Evolutionary conservation across 2,113 vertebrate genomes (phyloP).

Genomic region (Guaruba guarouba): DNA sequence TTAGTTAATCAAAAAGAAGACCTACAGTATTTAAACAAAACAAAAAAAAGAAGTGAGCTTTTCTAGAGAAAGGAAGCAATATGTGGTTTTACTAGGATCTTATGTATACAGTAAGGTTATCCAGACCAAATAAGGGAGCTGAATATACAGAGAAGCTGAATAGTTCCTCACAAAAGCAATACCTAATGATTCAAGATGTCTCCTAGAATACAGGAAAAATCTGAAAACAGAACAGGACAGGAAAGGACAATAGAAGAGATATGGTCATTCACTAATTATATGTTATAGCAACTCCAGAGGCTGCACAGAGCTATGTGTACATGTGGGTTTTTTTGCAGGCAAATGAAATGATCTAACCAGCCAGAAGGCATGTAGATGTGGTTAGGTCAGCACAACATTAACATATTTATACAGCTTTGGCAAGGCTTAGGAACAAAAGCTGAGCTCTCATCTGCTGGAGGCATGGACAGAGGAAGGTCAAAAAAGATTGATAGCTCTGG

Average conservation of each 20-base stretch:
- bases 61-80: not conserved
- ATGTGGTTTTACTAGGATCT: not conserved
- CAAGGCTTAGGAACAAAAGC: slow-evolving; percentile 1
- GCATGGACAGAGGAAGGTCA: not conserved
- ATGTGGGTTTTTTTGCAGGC: not conserved
- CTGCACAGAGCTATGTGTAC: not conserved
- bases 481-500: not conserved
- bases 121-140: not conserved
- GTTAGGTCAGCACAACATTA: not conserved
- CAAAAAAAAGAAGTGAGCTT: not conserved
- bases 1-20: not conserved
- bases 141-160: not conserved
- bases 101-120: not conserved
- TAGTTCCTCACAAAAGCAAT: not conserved
- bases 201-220: not conserved
- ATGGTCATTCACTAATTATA: not conserved
- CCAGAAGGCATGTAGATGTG: not conserved
- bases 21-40: not conserved
- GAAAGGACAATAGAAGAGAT: not conserved
- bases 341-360: not conserved
- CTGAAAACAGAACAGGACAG: not conserved
- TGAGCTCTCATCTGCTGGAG: not conserved
- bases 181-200: not conserved
- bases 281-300: not conserved
- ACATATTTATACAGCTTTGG: not conserved